These are phyloP conservation scores for Venustaconcha ellipsiformis DNA, from an alignment of 1,140 invertebrate species.

Conservation along the genomic window DNA sequence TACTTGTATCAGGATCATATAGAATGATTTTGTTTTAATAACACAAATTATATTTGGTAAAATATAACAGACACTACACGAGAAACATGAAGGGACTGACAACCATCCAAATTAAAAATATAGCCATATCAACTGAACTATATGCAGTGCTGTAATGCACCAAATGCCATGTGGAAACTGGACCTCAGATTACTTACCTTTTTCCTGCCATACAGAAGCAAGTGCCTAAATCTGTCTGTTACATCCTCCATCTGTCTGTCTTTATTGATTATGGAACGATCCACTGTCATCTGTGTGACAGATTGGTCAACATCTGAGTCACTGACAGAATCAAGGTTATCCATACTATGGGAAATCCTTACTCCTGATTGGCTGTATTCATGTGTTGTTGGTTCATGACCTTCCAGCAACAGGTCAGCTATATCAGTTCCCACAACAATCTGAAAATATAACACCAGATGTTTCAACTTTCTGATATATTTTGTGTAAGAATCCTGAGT, in stretches of 20 bases:
- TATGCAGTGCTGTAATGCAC: too few species aligned
- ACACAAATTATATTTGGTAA: too few species aligned
- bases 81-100: too few species aligned
- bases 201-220: slow-evolving; percentile 87
- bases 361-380: slow-evolving; percentile 66
- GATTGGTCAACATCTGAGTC: slow-evolving; percentile 30
- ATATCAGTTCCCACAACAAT: slow-evolving; percentile 93
- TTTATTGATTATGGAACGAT: slow-evolving; percentile 49
- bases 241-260: slow-evolving; percentile 64
- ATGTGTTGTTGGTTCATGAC: slow-evolving; percentile 68
- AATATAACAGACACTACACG: too few species aligned
- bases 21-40: too few species aligned
- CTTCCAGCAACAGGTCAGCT: slow-evolving; percentile 88
- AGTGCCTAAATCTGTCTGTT: slow-evolving; percentile 84
- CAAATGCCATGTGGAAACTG: too few species aligned
- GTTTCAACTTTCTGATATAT: neutral
- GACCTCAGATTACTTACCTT: slow-evolving; percentile 75
- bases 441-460: slow-evolving; percentile 70
- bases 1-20: too few species aligned
- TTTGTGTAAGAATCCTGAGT: too few species aligned
- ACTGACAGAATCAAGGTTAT: slow-evolving; percentile 62
- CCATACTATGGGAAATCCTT: slow-evolving; percentile 46
- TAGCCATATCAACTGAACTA: too few species aligned
- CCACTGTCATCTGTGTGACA: slow-evolving; percentile 23
- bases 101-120: too few species aligned